phyloP scores from a whole-genome alignment of 2,113 vertebrate species.

The Micronycteris hirsuta region DNA sequence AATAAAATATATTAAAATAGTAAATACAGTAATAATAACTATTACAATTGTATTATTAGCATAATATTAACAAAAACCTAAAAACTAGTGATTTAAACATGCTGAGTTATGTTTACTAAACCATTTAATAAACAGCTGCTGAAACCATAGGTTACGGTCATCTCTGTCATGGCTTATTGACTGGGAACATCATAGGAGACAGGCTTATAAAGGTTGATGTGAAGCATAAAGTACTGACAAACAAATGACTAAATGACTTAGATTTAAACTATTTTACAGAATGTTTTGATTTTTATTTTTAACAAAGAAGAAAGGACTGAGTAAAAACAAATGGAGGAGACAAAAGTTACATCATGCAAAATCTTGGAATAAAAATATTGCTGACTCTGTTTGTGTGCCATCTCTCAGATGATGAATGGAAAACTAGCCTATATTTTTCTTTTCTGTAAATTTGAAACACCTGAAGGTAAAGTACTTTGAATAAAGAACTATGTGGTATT shows the following conservation, averaged over 20 bases:
- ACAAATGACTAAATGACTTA: neutral
- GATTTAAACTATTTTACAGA: neutral
- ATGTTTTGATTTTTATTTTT: neutral
- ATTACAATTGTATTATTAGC: neutral
- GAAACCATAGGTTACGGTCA: neutral
- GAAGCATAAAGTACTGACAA: neutral
- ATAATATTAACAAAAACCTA: neutral
- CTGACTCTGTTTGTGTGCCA: neutral
- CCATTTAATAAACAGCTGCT: neutral
- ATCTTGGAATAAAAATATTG: neutral
- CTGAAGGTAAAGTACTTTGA: neutral
- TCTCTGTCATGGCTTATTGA: neutral
- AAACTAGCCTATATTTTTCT: rapidly evolving
- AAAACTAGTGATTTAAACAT: neutral
- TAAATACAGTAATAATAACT: neutral
- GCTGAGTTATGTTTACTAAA: neutral
- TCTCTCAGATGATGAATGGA: neutral
- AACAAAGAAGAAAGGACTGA: neutral
- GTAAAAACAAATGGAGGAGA: neutral
- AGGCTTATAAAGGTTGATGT: neutral
- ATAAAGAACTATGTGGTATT: neutral
- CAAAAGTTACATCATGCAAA: neutral
- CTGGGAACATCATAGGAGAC: neutral
- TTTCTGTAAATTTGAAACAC: neutral
- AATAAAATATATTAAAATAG: neutral